A percentile compares a stretch with the other conserved stretches of the same genome.
These are phyloP conservation scores for Drosophila tsacasi DNA, from an alignment of 1,140 invertebrate genomes.

Conservation along the genomic window DNA sequence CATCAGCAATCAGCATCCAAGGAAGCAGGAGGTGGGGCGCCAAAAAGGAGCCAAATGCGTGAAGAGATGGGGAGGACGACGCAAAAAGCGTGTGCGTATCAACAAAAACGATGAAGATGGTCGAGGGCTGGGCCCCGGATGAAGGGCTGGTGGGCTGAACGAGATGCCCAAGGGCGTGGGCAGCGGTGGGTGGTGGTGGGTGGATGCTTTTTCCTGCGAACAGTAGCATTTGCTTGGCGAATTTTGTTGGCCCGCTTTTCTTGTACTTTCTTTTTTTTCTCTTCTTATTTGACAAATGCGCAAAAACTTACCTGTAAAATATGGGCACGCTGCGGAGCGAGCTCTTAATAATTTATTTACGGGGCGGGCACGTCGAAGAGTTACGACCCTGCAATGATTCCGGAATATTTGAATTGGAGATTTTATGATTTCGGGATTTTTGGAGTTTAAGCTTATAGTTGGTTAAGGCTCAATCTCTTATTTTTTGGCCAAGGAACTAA, in stretches of 20 bases:
- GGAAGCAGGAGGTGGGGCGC: conserved; percentile 4
- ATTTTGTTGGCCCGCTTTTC: conserved; percentile 12
- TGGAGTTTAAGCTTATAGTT: conserved; percentile 3
- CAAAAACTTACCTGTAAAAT: conserved; percentile 75
- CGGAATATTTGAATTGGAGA: conserved; percentile 53
- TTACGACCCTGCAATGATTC: conserved; percentile 67
- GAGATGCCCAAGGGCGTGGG: conserved; percentile 60
- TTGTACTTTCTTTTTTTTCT: conserved; percentile 38
- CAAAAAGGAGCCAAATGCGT: conserved; percentile 8
- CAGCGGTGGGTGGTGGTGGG: conserved; percentile 29
- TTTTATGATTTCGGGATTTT: conserved; percentile 28
- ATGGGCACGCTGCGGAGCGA: conserved; percentile 63
- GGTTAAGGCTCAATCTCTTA: not conserved
- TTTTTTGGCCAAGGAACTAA: conserved; percentile 19
- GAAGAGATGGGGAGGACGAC: conserved; percentile 27
- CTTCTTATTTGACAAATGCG: conserved; percentile 52
- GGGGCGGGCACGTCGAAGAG: conserved; percentile 35
- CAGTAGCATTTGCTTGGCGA: conserved; percentile 35
- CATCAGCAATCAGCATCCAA: conserved; percentile 48
- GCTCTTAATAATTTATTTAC: conserved; percentile 64
- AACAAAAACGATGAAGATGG: conserved; percentile 32
- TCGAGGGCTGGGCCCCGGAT: conserved; percentile 38
- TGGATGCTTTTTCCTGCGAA: conserved; percentile 48
- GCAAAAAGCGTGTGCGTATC: conserved; percentile 75
- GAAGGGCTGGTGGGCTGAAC: conserved; percentile 17